phyloP scores from a whole-genome alignment of 2,888 invertebrate genomes.

The Colletes collaris region DNA sequence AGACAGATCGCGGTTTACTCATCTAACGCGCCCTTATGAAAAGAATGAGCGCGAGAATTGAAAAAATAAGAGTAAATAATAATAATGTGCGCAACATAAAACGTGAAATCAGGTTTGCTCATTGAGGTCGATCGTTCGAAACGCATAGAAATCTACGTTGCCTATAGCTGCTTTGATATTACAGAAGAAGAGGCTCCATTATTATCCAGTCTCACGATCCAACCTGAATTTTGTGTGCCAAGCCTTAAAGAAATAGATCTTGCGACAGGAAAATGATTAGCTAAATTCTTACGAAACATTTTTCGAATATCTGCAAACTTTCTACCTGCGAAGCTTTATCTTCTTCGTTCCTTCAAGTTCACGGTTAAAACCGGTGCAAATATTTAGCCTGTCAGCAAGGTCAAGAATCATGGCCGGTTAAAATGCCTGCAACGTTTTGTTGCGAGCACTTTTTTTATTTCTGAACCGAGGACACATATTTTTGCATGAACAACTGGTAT shows the following conservation, averaged over 20 bases:
- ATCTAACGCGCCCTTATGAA: constrained; percentile 15
- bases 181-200: no score
- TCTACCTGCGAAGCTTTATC: background rate
- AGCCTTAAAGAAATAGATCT: no score
- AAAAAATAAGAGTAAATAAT: background rate
- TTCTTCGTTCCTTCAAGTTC: constrained; percentile 7
- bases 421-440: constrained; percentile 35
- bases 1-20: constrained; percentile 9
- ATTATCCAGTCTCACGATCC: no score
- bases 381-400: constrained; percentile 38
- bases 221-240: no score
- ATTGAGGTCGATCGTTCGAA: no score
- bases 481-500: constrained; percentile 49
- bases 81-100: no score
- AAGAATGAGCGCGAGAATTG: background rate
- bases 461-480: constrained; percentile 55
- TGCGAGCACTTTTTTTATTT: constrained; percentile 31
- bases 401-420: constrained; percentile 56
- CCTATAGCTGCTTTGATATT: no score
- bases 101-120: background rate
- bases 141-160: no score
- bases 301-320: background rate
- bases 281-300: no score
- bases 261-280: no score
- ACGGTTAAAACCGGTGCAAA: constrained; percentile 7